Conservation (phyloP, 2,797 vertebrate genomes). For the Gallinago stenura region DNA sequence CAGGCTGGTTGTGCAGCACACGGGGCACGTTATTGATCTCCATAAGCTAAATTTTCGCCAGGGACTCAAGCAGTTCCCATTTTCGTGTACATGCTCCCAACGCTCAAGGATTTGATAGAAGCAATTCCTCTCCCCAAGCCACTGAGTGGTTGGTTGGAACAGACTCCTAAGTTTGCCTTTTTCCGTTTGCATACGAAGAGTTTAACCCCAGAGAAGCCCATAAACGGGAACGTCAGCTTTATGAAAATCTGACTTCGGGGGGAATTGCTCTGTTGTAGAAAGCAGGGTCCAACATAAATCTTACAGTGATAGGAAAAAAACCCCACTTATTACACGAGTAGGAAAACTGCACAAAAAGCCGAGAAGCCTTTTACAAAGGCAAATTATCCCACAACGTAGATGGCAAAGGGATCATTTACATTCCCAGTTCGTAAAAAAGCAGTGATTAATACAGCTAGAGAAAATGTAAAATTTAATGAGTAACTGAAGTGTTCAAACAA, state of each 20-base stretch:
- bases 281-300: background rate
- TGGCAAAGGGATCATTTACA: slow-evolving; percentile 44
- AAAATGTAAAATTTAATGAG: slow-evolving; percentile 54
- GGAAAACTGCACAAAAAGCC: background rate
- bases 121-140: background rate
- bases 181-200: background rate
- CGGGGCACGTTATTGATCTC: background rate
- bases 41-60: background rate
- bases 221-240: background rate
- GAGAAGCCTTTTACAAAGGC: background rate
- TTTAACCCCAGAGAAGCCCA: background rate
- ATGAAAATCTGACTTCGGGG: background rate
- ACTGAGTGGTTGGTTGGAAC: background rate
- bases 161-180: background rate
- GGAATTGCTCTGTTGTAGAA: background rate
- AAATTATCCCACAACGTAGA: background rate
- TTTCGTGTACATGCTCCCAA: accelerated
- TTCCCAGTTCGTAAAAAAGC: slow-evolving; percentile 15
- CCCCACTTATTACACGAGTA: background rate
- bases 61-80: background rate
- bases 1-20: background rate
- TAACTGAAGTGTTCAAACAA: slow-evolving; percentile 50
- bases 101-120: background rate
- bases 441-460: slow-evolving; percentile 43
- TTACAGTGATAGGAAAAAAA: background rate